These are phyloP conservation scores for Schizothorax lantsangensis DNA, from an alignment of 2,797 vertebrate species.

Conservation along the genomic window DNA sequence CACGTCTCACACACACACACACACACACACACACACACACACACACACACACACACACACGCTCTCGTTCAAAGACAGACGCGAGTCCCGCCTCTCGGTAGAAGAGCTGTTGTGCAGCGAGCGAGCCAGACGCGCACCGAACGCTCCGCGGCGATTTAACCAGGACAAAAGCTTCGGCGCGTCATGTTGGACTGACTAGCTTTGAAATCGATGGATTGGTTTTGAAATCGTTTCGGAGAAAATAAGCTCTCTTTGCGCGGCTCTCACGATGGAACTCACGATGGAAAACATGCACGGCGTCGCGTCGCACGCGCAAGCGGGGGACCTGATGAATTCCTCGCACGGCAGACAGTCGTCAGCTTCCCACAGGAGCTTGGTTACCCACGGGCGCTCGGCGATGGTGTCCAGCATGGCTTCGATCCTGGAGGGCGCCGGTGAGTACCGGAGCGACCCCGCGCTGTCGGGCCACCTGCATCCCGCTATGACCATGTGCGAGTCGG, in stretches of 20 bases:
- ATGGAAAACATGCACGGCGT: constrained; percentile 93
- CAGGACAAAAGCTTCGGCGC: constrained; percentile 62
- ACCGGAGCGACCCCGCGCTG: constrained; percentile 83
- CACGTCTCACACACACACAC: constrained; percentile 29
- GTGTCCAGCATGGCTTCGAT: constrained; percentile 94
- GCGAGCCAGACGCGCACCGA: constrained; percentile 52
- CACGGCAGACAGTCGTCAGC: constrained; percentile 85
- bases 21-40: constrained; percentile 8
- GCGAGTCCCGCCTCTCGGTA: constrained; percentile 72
- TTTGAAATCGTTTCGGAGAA: constrained; percentile 77
- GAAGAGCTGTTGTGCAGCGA: constrained; percentile 78
- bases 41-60: constrained; percentile 60
- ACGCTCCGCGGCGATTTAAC: constrained; percentile 47
- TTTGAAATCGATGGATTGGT: constrained; percentile 82
- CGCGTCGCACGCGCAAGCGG: constrained; percentile 85
- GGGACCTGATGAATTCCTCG: constrained; percentile 88
- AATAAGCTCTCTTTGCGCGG: constrained; percentile 68
- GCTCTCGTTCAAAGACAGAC: constrained; percentile 67
- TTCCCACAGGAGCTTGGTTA: constrained; percentile 87
- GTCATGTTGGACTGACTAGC: constrained; percentile 73
- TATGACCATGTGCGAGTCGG: constrained; percentile 96
- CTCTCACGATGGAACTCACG: constrained; percentile 90
- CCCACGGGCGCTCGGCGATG: constrained; percentile 89
- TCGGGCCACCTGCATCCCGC: constrained; percentile 89
- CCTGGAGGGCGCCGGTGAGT: constrained; percentile 87